These are phyloP conservation scores for Aldabrachelys gigantea DNA, from an alignment of 2,113 vertebrate species.

Conservation along the genomic window DNA sequence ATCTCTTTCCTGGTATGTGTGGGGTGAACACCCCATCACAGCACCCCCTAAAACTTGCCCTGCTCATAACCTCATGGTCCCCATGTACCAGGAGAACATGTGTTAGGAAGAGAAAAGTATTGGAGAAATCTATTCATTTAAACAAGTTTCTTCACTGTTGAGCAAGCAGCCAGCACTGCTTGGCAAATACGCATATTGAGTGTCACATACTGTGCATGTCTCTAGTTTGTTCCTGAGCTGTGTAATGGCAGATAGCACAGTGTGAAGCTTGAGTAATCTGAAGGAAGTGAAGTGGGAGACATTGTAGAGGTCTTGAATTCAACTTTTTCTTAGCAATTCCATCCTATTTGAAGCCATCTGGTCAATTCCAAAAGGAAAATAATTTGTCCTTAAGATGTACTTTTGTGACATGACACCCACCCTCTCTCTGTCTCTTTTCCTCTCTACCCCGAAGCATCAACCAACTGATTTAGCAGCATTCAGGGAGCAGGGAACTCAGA, in stretches of 20 bases:
- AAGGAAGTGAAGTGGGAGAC: neutral
- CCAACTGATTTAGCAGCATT: neutral
- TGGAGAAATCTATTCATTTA: neutral
- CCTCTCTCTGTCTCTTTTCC: neutral
- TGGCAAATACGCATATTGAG: neutral
- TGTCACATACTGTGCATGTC: neutral
- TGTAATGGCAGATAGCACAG: neutral
- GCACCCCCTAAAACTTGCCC: neutral
- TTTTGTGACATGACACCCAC: neutral
- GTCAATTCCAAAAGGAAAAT: neutral
- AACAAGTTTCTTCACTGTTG: neutral
- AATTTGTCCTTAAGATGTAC: neutral
- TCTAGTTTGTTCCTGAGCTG: constrained; percentile 1
- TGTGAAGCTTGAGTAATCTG: neutral
- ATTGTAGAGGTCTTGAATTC: neutral
- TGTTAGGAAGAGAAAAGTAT: neutral
- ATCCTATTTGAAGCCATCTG: neutral
- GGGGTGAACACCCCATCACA: neutral
- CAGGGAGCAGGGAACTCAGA: neutral
- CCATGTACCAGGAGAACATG: neutral
- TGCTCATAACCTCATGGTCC: neutral
- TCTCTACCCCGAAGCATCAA: neutral
- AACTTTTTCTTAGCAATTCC: neutral
- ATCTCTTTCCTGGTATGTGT: neutral
- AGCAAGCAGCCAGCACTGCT: neutral